These are phyloP conservation scores for Muscidifurax raptorellus DNA, from an alignment of 1,140 invertebrate genomes.

Conservation along the genomic window DNA sequence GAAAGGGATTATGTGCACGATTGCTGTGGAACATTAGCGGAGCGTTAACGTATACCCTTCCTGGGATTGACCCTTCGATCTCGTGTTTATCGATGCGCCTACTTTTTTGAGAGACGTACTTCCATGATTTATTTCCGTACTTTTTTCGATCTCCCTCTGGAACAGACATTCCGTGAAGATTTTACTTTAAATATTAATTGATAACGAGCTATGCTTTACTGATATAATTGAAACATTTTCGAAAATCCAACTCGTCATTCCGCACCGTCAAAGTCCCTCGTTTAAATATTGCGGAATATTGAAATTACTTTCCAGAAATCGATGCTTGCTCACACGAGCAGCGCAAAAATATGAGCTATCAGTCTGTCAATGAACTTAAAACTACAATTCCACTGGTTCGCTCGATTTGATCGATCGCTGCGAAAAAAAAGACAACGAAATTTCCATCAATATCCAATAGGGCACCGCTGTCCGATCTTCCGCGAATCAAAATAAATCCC, in stretches of 20 bases:
- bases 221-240: too few species aligned
- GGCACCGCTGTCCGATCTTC: neutral
- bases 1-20: neutral
- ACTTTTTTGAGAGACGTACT: neutral
- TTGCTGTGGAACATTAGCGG: neutral
- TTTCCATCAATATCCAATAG: neutral
- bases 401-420: neutral
- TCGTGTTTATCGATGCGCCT: neutral
- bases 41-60: neutral
- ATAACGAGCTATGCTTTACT: too few species aligned
- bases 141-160: neutral
- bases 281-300: too few species aligned
- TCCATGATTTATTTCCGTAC: neutral
- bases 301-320: too few species aligned
- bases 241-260: too few species aligned
- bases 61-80: neutral
- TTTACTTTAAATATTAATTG: neutral
- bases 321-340: too few species aligned
- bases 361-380: too few species aligned
- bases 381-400: too few species aligned
- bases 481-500: too few species aligned
- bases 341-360: too few species aligned
- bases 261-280: too few species aligned
- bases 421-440: neutral
- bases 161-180: neutral